Base-by-base conservation (phyloP, 1,140 invertebrate genomes). In the Zaprionus africanus region DNA sequence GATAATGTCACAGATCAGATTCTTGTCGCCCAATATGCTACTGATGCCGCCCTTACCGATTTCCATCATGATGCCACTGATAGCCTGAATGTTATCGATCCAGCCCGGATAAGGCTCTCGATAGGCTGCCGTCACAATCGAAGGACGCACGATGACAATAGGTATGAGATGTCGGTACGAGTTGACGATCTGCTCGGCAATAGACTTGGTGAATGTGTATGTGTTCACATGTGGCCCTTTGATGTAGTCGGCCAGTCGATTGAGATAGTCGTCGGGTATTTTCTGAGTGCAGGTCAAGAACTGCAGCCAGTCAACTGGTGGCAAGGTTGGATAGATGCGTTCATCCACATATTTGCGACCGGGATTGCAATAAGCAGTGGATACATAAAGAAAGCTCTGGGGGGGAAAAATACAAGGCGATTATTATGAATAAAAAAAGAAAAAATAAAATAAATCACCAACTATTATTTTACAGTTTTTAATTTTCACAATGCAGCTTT, bases 11-110 rank as follows among this genome's bases (percentile, higher is more conserved):
- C 98, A 96, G 15, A 95, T 94, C 34, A 95, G 94, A 49, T 95
- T 93, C 46, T 95, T 93, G 46, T 97, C 94, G 66, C 97, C 97
- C 67, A 97, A 94, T 70, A 98, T 97, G 17, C 96, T 97, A 72
- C 97, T 95, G 31, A 98, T 95, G 0, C 97, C 96, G 1, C 98
- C 98, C 85, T 97, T 95, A 12, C 96, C 96, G 70, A 97, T 96
- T 92, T 97, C 96, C 95, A 96, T 96, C 91, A 97, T 95, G 31
- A 97, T 95, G 85, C 95, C 95, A 15, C 95, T 95, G 2, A 95
- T 95, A 19, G 98, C 98, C 92, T 97, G 97, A n/a, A 97, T 94
- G 84, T 99, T 99, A 92, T 99, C 98, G 22, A 57, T 97, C 98
- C 98, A 99, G 1, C 98, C 98, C 0, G 96, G 96, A 88, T 94